These are phyloP conservation scores for Pammene aurita DNA, from an alignment of 2,888 invertebrate species.

Conservation along the genomic window DNA sequence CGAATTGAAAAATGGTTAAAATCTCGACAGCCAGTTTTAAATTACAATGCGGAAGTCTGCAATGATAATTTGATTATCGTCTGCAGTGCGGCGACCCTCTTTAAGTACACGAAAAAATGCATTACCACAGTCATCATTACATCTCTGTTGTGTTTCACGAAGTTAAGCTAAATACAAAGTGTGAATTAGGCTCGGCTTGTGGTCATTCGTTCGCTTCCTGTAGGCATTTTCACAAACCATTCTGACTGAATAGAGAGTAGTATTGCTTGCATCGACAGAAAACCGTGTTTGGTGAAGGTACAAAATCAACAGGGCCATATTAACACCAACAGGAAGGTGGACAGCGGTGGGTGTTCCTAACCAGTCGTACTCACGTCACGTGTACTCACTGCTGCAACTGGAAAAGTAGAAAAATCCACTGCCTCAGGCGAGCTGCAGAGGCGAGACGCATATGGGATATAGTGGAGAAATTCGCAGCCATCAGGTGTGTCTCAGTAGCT, in stretches of 20 bases:
- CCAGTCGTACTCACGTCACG: slow-evolving; percentile 70
- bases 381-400: slow-evolving; percentile 66
- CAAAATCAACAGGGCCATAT: slow-evolving; percentile 78
- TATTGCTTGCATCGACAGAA: slow-evolving; percentile 57
- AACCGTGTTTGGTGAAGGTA: slow-evolving; percentile 60
- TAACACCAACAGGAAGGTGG: slow-evolving; percentile 74
- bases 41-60: slow-evolving; percentile 73
- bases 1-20: slow-evolving; percentile 32
- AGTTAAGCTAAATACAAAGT: slow-evolving; percentile 78
- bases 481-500: too few species aligned
- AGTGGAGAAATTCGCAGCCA: too few species aligned
- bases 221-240: slow-evolving; percentile 50
- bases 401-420: too few species aligned
- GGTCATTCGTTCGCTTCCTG: slow-evolving; percentile 48
- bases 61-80: slow-evolving; percentile 78
- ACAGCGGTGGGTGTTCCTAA: slow-evolving; percentile 79
- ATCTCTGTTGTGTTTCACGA: slow-evolving; percentile 77
- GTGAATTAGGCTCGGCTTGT: slow-evolving; percentile 74
- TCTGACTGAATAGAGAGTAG: slow-evolving; percentile 57
- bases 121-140: slow-evolving; percentile 78
- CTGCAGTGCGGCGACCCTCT: slow-evolving; percentile 64
- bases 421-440: too few species aligned
- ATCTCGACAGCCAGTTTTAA: slow-evolving; percentile 63
- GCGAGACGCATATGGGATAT: too few species aligned
- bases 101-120: slow-evolving; percentile 77